Base-by-base conservation (phyloP, 2,797 vertebrate genomes). In the Myiotriccus ornatus region DNA sequence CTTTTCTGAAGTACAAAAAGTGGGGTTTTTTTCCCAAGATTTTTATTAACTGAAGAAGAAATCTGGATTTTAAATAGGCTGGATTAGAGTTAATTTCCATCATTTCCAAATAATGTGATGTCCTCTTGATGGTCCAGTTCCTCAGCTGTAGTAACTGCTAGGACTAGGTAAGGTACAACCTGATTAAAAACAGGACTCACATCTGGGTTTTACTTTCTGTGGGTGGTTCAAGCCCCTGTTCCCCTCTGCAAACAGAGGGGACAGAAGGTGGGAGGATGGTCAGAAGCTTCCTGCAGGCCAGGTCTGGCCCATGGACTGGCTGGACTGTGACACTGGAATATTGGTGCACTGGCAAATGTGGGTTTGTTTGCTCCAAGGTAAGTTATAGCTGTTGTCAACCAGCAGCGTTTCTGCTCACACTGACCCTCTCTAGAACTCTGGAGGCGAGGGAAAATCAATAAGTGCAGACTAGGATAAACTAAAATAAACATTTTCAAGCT, bases 401-500 rank as follows among this genome's bases (percentile, higher is more conserved):
- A 90, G 34, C 85, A 93, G 55, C 27, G 47, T 27, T 69, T 73
- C 74, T 85, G 52, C 80, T 88, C 41, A 25, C 37, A 49, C 25
- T 63, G 47, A 37, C 79, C 67, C 60, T 35, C 44, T 74, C 65
- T 24, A 50, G 83, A 89, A 70, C 55, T 65, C 85, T 39, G 39
- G 47, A 82, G 22, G 68, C 23, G 14, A n/a, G 37, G 47, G 59
- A 95, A 93, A 89, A 95, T 85, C 87, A 77, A 0, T 83, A 85
- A 80, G 64, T 37, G 28, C 64, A 90, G 56, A 27, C 28, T 27
- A 46, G 49, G 76, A 77, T 84, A 79, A 79, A 94, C 70, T 39
- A 89, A 92, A 87, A 84, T 57, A 85, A 94, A 90, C 37, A 57
- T 70, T 85, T 89, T 23, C 50, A 86, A 76, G 68, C 68, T 91